Conservation (phyloP, 2,888 invertebrate genomes). For the Callimorpha dominula region DNA sequence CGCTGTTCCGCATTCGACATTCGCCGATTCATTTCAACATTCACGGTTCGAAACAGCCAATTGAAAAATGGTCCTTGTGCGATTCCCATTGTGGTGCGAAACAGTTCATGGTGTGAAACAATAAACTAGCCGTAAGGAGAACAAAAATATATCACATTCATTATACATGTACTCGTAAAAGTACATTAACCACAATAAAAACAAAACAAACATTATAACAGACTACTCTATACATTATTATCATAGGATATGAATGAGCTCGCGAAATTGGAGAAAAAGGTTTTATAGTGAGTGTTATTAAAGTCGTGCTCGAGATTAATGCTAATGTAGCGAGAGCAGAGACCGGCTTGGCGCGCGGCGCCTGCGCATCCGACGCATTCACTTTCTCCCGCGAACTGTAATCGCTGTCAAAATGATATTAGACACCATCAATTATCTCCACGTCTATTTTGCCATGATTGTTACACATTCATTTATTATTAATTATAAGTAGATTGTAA, state of each 20-base stretch:
- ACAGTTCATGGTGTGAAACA: no score
- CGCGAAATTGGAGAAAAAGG: constrained; percentile 43
- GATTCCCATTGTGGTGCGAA: no score
- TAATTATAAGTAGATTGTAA: neutral
- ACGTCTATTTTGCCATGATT: constrained; percentile 34
- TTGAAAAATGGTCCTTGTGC: no score
- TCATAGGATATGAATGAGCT: constrained; percentile 14
- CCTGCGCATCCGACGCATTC: constrained; percentile 55
- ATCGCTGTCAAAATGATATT: constrained; percentile 61
- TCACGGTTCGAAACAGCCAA: no score
- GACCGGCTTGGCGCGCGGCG: constrained; percentile 32
- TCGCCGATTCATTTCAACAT: no score
- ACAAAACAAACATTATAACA: neutral
- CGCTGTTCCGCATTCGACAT: no score
- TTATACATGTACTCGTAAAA: neutral
- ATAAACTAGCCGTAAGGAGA: no score
- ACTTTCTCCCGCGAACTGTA: constrained; percentile 64
- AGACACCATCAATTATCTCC: constrained; percentile 46
- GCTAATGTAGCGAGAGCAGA: constrained; percentile 54
- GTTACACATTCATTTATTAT: constrained; percentile 26
- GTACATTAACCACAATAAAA: neutral
- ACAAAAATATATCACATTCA: neutral
- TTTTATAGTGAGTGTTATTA: constrained; percentile 48
- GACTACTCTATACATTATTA: neutral
- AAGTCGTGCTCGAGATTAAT: constrained; percentile 48